These are phyloP conservation scores for Antedon mediterranea DNA, from an alignment of 53 echinoderm and acorn worm genomes.

Conservation along the genomic window DNA sequence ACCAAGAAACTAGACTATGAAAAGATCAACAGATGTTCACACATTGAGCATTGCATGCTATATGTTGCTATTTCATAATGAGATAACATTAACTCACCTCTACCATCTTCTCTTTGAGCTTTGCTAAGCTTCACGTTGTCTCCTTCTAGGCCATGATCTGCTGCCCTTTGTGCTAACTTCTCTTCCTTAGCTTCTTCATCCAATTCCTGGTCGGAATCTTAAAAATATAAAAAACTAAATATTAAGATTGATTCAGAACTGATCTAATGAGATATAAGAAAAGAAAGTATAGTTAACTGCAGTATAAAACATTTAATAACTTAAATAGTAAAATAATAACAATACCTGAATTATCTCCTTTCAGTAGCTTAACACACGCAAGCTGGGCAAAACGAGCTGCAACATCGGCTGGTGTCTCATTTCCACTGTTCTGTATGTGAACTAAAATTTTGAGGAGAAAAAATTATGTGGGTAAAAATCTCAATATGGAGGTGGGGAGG, in stretches of 20 bases:
- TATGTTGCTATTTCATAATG: slow-evolving; percentile 45
- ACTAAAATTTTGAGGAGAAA: slow-evolving; percentile 19
- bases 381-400: slow-evolving; percentile 86
- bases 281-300: too few species aligned
- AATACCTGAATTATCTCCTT: slow-evolving; percentile 83
- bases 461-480: too few species aligned
- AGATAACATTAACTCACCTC: slow-evolving; percentile 37
- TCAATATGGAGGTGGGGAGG: too few species aligned
- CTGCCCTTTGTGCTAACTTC: slow-evolving; percentile 43
- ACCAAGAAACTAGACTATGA: too few species aligned
- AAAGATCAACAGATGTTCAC: too few species aligned
- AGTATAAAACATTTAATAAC: neutral
- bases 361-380: slow-evolving; percentile 82
- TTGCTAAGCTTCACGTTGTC: slow-evolving; percentile 41
- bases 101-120: slow-evolving; percentile 74
- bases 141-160: slow-evolving; percentile 80
- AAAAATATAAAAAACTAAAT: neutral
- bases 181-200: slow-evolving; percentile 43
- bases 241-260: too few species aligned
- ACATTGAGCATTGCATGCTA: too few species aligned
- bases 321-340: neutral
- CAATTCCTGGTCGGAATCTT: slow-evolving; percentile 52
- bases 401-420: slow-evolving; percentile 82
- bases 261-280: too few species aligned
- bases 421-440: slow-evolving; percentile 77